A percentile compares a stretch with the other conserved stretches of the same genome.
Evolutionary conservation across 1,140 invertebrate species (phyloP).

Genomic region (Pseudomyrmex dendroicus): DNA sequence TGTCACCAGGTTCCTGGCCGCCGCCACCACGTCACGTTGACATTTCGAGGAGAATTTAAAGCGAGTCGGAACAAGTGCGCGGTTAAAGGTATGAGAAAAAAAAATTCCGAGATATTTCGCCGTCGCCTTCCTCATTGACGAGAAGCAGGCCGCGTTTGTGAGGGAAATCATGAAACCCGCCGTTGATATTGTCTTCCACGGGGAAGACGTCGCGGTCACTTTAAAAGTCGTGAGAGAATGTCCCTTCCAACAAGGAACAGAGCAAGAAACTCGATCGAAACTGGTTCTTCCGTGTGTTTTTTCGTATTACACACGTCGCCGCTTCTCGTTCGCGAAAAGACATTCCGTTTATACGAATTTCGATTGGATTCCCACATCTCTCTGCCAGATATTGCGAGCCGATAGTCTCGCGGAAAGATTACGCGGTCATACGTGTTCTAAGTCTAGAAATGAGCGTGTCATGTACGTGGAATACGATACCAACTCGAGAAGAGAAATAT

Average conservation of each 20-base stretch:
- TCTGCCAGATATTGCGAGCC: background rate
- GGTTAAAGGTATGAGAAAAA: background rate
- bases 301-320: constrained; percentile 46
- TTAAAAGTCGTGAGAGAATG: constrained; percentile 61
- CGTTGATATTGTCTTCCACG: constrained; percentile 43
- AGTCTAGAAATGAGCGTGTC: background rate
- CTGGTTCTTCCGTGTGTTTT: constrained; percentile 66
- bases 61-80: constrained; percentile 7
- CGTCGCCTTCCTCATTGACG: constrained; percentile 41
- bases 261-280: constrained; percentile 68
- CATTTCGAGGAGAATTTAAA: constrained; percentile 61
- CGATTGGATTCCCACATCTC: constrained; percentile 35
- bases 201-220: constrained; percentile 3
- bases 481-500: background rate
- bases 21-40: constrained; percentile 16
- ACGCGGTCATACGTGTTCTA: background rate
- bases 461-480: too few species aligned
- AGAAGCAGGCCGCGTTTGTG: constrained; percentile 33
- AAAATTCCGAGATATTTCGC: constrained; percentile 28
- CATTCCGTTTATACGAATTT: constrained; percentile 59
- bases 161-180: constrained; percentile 20
- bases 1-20: background rate
- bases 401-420: background rate
- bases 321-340: constrained; percentile 26
- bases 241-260: constrained; percentile 5